These are phyloP conservation scores for Stenichneumon culpator DNA, from an alignment of 2,888 invertebrate genomes.

Conservation along the genomic window DNA sequence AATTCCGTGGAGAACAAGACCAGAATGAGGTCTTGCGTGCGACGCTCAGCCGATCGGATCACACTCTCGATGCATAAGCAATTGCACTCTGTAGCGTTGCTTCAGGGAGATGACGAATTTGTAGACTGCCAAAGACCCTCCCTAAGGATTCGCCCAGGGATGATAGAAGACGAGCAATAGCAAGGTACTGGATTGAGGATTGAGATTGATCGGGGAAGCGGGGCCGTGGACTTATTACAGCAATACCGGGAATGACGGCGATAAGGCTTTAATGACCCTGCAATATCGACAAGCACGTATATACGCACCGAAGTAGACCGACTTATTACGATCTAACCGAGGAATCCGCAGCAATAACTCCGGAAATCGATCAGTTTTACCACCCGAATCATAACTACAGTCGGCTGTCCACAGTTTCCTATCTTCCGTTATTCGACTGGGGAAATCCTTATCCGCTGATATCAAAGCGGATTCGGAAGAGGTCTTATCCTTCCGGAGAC, in stretches of 20 bases:
- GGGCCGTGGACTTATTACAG: background rate
- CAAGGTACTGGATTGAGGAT: slow-evolving; percentile 12
- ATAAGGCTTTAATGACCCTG: slow-evolving; percentile 44
- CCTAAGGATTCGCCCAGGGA: background rate
- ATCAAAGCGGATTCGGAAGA: background rate
- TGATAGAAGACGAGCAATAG: slow-evolving; percentile 11
- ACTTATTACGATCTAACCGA: background rate
- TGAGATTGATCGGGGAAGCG: slow-evolving; percentile 45
- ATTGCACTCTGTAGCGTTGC: slow-evolving; percentile 41
- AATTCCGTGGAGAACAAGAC: background rate
- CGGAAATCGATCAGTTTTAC: background rate
- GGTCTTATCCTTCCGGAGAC: background rate
- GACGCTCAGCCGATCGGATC: slow-evolving; percentile 19
- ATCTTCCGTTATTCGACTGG: background rate
- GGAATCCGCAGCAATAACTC: background rate
- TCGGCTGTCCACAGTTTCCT: slow-evolving; percentile 12
- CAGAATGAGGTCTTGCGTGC: background rate
- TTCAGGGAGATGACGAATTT: slow-evolving; percentile 36
- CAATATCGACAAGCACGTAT: background rate
- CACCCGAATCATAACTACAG: background rate
- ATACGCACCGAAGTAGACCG: background rate
- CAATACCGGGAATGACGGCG: background rate
- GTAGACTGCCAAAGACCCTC: background rate
- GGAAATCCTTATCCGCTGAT: slow-evolving; percentile 9
- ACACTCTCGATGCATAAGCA: slow-evolving; percentile 25